These are phyloP conservation scores for Misgurnus mizolepis DNA, from an alignment of 2,113 vertebrate genomes.

Conservation along the genomic window DNA sequence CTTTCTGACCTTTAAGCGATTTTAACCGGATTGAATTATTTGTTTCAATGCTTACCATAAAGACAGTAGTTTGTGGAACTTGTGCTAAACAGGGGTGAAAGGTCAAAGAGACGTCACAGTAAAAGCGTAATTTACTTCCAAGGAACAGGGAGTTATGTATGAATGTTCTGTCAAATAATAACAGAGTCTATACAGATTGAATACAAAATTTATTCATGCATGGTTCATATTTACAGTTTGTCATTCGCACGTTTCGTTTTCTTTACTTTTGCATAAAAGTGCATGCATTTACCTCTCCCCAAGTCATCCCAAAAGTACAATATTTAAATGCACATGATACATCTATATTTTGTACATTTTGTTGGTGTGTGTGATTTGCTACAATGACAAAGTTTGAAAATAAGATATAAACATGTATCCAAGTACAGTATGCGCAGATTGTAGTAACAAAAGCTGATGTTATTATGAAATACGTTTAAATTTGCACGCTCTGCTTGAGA, in stretches of 20 bases:
- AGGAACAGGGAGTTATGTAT: constrained; percentile 64
- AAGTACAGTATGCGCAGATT: not conserved
- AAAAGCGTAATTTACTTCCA: constrained; percentile 49
- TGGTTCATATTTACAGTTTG: constrained; percentile 80
- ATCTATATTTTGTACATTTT: constrained; percentile 68
- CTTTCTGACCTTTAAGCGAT: constrained; percentile 36
- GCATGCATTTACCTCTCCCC: constrained; percentile 94
- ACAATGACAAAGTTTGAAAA: constrained; percentile 41
- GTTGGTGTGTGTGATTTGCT: constrained; percentile 34
- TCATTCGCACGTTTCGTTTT: constrained; percentile 69
- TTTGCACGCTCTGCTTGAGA: constrained; percentile 64
- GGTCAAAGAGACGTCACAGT: constrained; percentile 52
- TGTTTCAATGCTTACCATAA: not conserved
- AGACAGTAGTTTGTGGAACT: not conserved
- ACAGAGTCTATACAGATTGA: constrained; percentile 76
- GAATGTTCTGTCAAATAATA: constrained; percentile 74
- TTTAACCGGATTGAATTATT: not conserved
- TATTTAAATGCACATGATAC: constrained; percentile 74
- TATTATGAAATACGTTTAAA: constrained; percentile 51
- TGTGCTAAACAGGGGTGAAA: constrained; percentile 43
- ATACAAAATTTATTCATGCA: constrained; percentile 99
- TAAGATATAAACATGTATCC: constrained; percentile 25
- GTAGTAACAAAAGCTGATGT: constrained; percentile 37
- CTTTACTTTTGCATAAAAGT: constrained; percentile 91
- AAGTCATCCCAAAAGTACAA: constrained; percentile 84